phyloP scores from a whole-genome alignment of 1,140 invertebrate genomes.

The Lepidotrigona ventralis region DNA sequence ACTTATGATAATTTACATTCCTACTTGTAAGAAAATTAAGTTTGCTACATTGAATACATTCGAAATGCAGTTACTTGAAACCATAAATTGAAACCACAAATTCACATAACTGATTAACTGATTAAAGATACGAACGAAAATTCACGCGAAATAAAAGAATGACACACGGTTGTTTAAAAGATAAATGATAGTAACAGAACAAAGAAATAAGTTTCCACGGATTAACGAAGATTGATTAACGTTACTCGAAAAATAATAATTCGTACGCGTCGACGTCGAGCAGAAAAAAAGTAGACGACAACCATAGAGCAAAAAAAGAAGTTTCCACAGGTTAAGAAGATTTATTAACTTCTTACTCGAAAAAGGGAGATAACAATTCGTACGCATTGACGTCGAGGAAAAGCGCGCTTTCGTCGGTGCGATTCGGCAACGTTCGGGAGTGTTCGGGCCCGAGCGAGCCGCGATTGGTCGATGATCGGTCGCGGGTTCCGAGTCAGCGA shows the following conservation, averaged over 20 bases:
- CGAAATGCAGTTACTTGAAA: background rate
- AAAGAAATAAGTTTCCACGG: background rate
- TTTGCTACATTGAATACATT: background rate
- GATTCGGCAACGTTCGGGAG: slow-evolving; percentile 4
- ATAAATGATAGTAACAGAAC: no score
- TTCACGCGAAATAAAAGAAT: no score
- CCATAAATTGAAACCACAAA: background rate
- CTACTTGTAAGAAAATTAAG: background rate
- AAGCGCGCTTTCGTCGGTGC: slow-evolving; percentile 31
- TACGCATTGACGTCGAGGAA: background rate
- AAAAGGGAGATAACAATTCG: background rate
- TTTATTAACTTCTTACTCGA: background rate
- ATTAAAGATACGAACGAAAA: no score
- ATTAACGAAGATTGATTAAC: no score
- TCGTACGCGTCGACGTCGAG: background rate
- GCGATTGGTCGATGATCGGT: slow-evolving; percentile 41
- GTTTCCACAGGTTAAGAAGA: background rate
- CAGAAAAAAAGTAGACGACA: no score
- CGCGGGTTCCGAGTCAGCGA: slow-evolving; percentile 32
- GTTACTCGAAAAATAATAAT: background rate
- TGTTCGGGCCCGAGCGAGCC: slow-evolving; percentile 20
- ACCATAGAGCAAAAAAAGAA: background rate
- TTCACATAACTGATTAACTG: background rate
- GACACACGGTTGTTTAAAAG: no score
- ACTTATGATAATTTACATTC: background rate